Evolutionary conservation across 2,888 invertebrate genomes (phyloP), one percentile per base, ranked within the genome.

Genomic region (Matsumyia berberina): DNA sequence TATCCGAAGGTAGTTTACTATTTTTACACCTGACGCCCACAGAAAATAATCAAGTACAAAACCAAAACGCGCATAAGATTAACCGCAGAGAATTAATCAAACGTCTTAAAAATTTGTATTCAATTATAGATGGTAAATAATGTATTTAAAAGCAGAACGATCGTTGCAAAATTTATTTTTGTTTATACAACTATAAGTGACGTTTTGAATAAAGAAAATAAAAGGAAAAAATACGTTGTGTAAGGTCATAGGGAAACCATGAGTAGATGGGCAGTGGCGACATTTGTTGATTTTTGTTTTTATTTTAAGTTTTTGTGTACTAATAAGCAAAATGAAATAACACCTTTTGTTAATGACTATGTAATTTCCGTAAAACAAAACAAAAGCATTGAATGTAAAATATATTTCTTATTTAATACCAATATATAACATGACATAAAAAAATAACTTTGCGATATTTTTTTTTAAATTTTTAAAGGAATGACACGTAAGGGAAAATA

Each of bases 1-100:
- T 66, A 81, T 76, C 69, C 81, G 66, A 86, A 67, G 79, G 77
- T 81, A 86, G 86, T 86, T 86, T 81, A 86, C 73, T 86, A 86
- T 86, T 86, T 86, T 86, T 86, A 86, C 86, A 86, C 86, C 86
- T 86, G 77, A 81, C 60, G 81, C 86, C 81, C 86, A 81, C 86
- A 81, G 70, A 83, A 86, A 73, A 83, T 86, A 83, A 79, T 83
- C 83, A 86, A 83, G 82, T 80, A 87, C 80, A 83, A 77, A 87
- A 72, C 53, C 64, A 57, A 72, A 66, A 62, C 31, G 76, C 66
- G 67, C 67, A 83, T 60, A 62, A 58, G 12, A 55, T 37, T 67
- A 33, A 69, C 62, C 2, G 60, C 72, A 70, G 39, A 78, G 57
- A 72, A 49, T 51, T 66, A 66, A 76, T 64, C 51, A 37, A 72